Base-by-base conservation (phyloP, 2,113 vertebrate genomes). In the Bombycilla garrulus region DNA sequence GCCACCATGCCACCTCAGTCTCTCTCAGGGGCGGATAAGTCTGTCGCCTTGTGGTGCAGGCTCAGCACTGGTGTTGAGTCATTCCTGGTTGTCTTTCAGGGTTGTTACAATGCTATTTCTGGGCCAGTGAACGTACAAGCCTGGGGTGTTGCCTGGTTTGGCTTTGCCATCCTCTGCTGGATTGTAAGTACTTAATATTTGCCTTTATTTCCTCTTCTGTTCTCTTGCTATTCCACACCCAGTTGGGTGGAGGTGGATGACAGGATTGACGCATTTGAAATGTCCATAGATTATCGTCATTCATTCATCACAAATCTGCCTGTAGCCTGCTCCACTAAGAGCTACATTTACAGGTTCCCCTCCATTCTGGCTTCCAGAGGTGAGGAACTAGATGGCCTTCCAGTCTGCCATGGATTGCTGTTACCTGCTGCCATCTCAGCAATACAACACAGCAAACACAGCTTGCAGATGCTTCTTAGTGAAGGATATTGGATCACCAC, bases 151-250 rank as follows among this genome's bases (percentile, higher is more conserved):
- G 98, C 98, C 76, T 98, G 98, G 98, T 98, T 98, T 97, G 98
- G 98, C 61, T 98, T 98, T 97, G 98, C 98, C 95, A 98, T 98
- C 93, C 98, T 98, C 74, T 98, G 98, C 94, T 98, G 98, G 98
- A 98, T 97, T 69, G 98, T 98, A 90, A 98, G 98, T 98, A 96
- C 64, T 91, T 78, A 67, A 58, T 64, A 50, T 81, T 22, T 92
- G 74, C 36, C 8, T 91, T 79, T 76, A 60, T 57, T 90, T 78
- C 64, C 40, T 72, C 57, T 69, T 90, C 50, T 71, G 33, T 66
- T 53, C n/a, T 69, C 35, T 74, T 54, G 48, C 35, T 79, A 14
- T 42, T 62, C 61, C 88, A 60, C 95, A 79, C 85, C 74, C 85
- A 69, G 23, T 0, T 84, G 94, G 92, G 88, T 82, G 91, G 86